A percentile compares a stretch with the other conserved stretches of the same genome.
phyloP scores from a whole-genome alignment of 30 jellyfish, hydroid and myxozoan species.

The Rhopilema esculentum region DNA sequence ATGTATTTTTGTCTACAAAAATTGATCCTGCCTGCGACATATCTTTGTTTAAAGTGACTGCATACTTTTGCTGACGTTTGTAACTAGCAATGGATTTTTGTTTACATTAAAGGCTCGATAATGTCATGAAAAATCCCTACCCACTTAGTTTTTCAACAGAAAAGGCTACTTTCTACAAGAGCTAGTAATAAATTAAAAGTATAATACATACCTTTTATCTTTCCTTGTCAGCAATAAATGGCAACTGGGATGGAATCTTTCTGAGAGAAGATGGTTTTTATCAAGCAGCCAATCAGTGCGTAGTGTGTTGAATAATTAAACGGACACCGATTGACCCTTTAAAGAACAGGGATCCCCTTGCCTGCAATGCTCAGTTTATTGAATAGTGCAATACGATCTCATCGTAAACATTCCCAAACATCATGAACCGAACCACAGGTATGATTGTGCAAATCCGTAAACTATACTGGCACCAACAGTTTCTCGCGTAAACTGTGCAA shows the following conservation, averaged over 20 bases:
- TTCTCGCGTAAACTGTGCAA: neutral
- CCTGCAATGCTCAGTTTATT: neutral
- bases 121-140: no score
- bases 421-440: conserved; percentile 19
- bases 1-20: no score
- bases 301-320: conserved; percentile 50
- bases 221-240: neutral
- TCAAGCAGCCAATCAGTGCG: conserved; percentile 37
- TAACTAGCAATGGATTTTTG: no score
- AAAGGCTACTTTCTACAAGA: neutral
- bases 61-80: no score
- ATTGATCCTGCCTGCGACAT: no score
- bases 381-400: neutral
- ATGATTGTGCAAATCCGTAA: conserved; percentile 52
- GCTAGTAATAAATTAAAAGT: neutral
- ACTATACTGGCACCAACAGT: conserved; percentile 3
- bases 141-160: no score
- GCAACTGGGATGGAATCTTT: conserved; percentile 9
- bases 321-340: conserved; percentile 4
- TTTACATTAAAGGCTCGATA: no score
- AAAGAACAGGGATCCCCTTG: neutral
- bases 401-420: neutral
- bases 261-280: neutral
- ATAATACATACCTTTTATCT: conserved; percentile 14
- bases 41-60: no score